Base-by-base conservation (phyloP, 2,888 invertebrate species). In the Ormia ochracea region DNA sequence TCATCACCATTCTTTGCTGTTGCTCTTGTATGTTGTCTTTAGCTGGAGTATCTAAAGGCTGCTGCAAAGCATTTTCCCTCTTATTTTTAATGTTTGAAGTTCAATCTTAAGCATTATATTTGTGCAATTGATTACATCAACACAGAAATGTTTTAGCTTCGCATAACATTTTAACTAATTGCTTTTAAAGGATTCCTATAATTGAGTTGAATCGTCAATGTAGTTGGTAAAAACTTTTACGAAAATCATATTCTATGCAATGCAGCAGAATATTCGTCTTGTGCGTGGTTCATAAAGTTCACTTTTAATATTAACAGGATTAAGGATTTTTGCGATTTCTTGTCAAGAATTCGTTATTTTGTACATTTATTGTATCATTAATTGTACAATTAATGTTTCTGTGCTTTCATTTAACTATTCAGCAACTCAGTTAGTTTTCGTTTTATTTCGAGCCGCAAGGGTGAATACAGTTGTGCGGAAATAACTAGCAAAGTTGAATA, bases 231-330 rank as follows among this genome's bases (percentile, higher is more conserved):
- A 17, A 36, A 59, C 0, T 54, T 33, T 7, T 52, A 21, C 10
- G 0, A 14, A 17, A 5, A 9, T 43, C 10, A 19, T 14, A 5
- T 21, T 17, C 14, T 4, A 14, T n/a, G 36, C 3, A 9, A 69
- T 26, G 41, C 10, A 26, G 9, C 19, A 23, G 23, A 21, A 23
- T 17, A 38, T 54, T 31, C 7, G 12, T 45, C 1, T 26, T n/a
- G 1, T 26, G 26, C 14, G 17, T 69, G 31, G 21, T 21, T 50
- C 23, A 72, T 61, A 61, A 72, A 43, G 7, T 61, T 72, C 9
- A 41, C 6, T 31, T 52, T 61, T 61, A 52, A 52, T 61, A 61
- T 72, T 72, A 61, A 61, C 52, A 72, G 61, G 41, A 61, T 72
- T 61, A 43, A 10, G 33, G 52, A 61, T 59, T 70, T 48, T 59